Evolutionary conservation across 1,140 invertebrate genomes (phyloP), one percentile per base, ranked within the genome.

Genomic region (Argopecten irradians): DNA sequence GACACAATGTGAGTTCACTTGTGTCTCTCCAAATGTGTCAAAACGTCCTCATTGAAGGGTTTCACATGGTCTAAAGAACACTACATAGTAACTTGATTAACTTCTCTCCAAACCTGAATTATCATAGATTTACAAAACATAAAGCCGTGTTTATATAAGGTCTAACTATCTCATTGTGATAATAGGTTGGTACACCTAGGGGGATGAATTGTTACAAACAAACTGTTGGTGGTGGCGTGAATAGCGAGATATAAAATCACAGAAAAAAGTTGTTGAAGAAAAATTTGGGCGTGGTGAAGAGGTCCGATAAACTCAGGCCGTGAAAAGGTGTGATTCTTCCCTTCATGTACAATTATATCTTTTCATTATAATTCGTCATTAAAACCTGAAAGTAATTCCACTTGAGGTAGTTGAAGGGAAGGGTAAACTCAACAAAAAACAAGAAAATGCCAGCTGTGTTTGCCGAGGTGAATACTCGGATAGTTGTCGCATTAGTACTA

Each of bases 281-380:
- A 71, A 71, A 71, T 28, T n/a, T 22, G 55, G 55, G 55, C 55
- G 55, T 71, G 55, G 55, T 28, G 55, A 71, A 71, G 55, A 71
- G 55, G 55, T 28, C 55, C n/a, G 55, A 71, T 71, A 71, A 71
- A 71, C 55, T 71, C 55, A 1, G 55, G 28, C 5, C 8, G 55
- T 71, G 55, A 71, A 71, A 71, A 71, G 55, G 55, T 71, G 55
- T 71, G 55, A 71, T 71, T 71, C 55, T 71, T 71, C 55, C 55
- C 55, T 22, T 28, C 55, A 16, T 71, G 55, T 71, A 71, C 55
- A 71, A 28, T 71, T 71, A 8, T 71, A 71, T 16, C 55, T 71
- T 71, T 71, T 71, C 55, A 71, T 71, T 71, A 71, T 71, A 71
- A 71, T 71, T 71, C 55, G 55, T 71, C 55, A 71, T 71, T 71